Percentiles rank a stretch among this genome's conserved stretches.
These are phyloP conservation scores for Rhamphomyia laevipes DNA, from an alignment of 2,888 invertebrate species.

Conservation along the genomic window DNA sequence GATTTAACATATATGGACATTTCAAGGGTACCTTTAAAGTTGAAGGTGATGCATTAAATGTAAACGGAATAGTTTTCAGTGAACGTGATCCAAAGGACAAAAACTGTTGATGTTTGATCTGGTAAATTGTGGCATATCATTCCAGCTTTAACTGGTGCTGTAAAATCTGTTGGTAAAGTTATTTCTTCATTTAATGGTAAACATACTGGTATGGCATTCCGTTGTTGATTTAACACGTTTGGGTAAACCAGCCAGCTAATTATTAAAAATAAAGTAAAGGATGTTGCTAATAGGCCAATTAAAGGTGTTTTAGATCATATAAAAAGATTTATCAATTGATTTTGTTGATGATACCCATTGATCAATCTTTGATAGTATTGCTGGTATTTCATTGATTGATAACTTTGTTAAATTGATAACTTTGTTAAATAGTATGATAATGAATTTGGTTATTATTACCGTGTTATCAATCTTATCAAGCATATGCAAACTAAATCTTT, in stretches of 20 bases:
- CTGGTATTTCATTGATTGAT: conserved; percentile 88
- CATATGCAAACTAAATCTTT: conserved; percentile 57
- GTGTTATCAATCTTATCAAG: conserved; percentile 93
- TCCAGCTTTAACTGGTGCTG: conserved; percentile 96
- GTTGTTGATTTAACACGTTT: conserved; percentile 94
- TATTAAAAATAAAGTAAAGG: conserved; percentile 83
- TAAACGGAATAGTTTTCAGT: conserved; percentile 55
- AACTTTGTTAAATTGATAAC: conserved; percentile 96
- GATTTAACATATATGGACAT: conserved; percentile 95
- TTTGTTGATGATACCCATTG: conserved; percentile 86
- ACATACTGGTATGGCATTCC: conserved; percentile 99
- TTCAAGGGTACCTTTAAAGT: conserved; percentile 84
- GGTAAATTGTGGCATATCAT: conserved; percentile 96
- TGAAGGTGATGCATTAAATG: conserved; percentile 68
- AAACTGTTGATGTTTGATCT: conserved; percentile 96
- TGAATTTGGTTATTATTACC: conserved; percentile 94
- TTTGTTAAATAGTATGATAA: conserved; percentile 99
- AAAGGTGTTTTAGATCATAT: conserved; percentile 91
- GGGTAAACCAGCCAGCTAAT: conserved; percentile 76
- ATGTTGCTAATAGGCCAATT: conserved; percentile 74
- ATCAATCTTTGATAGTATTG: conserved; percentile 93
- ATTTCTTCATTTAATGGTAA: conserved; percentile 96
- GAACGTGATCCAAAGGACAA: conserved; percentile 39
- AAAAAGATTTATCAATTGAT: conserved; percentile 87
- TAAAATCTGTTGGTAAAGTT: conserved; percentile 98